Evolutionary conservation across 1,140 invertebrate genomes (phyloP), one percentile per base, ranked within the genome.

Genomic region (Drosophila willistoni): DNA sequence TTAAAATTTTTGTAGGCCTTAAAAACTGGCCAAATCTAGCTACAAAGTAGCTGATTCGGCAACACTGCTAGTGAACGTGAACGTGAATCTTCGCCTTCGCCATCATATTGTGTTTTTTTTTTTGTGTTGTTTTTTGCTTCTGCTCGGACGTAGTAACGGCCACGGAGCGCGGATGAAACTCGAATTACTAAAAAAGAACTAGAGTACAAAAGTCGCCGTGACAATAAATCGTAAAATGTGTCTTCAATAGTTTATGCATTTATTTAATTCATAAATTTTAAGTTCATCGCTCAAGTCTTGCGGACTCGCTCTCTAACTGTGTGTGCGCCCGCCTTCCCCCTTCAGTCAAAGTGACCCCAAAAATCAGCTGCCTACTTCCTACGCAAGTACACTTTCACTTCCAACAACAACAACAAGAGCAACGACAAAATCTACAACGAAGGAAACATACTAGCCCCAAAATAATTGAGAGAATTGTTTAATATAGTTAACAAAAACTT

Each of bases 71-170:
- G n/a, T n/a, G n/a, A n/a, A n/a, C n/a, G n/a, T n/a, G n/a, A n/a
- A n/a, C n/a, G n/a, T n/a, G n/a, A n/a, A n/a, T n/a, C n/a, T n/a
- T n/a, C n/a, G n/a, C n/a, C n/a, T n/a, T n/a, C n/a, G n/a, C n/a
- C n/a, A n/a, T n/a, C n/a, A n/a, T n/a, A 25, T 25, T 3, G 29
- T 9, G 44, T 22, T 60, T 60, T 60, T 55, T 64, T 67, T 19
- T 36, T 22, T 65, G 39, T 66, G 63, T 44, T 22, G 19, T 22
- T 1, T 29, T 36, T 54, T 79, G 57, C 71, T 74, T 62, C 71
- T 84, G 82, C 83, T 86, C 83, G 83, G 83, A 79, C 84, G 83
- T 87, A 87, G 83, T 87, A 87, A 72, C 83, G 84, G 54, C 83
- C 83, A 87, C 83, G 73, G 79, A 14, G 25, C 22, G 17, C 51